phyloP scores from a whole-genome alignment of 2,888 invertebrate species.

The Harpalus rufipes region DNA sequence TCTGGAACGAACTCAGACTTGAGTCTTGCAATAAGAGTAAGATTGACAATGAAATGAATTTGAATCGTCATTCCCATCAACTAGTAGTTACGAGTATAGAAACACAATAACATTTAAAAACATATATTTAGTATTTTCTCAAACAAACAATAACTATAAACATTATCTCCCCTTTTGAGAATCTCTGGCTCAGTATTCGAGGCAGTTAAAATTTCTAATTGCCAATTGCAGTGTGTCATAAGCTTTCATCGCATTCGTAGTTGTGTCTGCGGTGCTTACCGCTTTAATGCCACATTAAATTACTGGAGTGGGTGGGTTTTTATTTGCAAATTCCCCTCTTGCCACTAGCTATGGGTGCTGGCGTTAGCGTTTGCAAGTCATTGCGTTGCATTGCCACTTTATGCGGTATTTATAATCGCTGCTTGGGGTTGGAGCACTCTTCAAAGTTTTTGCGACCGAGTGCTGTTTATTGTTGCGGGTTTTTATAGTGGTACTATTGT shows the following conservation, averaged over 20 bases:
- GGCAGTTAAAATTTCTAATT: conserved; percentile 45
- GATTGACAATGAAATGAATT: no score
- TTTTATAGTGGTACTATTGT: conserved; percentile 13
- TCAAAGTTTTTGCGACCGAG: conserved; percentile 14
- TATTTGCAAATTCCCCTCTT: conserved; percentile 31
- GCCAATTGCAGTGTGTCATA: conserved; percentile 50
- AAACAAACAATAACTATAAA: not conserved
- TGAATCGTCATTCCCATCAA: no score
- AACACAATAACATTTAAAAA: no score
- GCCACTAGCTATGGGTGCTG: not conserved
- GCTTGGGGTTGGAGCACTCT: not conserved
- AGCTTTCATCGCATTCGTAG: conserved; percentile 51
- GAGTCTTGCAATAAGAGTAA: no score
- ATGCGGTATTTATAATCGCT: conserved; percentile 41
- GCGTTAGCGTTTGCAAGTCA: conserved; percentile 27
- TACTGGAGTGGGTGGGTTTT: conserved; percentile 33
- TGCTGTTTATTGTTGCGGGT: conserved; percentile 27
- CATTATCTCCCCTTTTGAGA: conserved; percentile 13
- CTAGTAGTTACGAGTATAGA: no score
- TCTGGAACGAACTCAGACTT: no score
- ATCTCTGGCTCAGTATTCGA: conserved; percentile 7
- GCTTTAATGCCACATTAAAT: conserved; percentile 58
- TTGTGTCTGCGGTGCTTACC: conserved; percentile 38
- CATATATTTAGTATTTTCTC: not conserved
- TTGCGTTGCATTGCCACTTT: conserved; percentile 32